A percentile compares a stretch with the other conserved stretches of the same genome.
These are phyloP conservation scores for Acrocephalus scirpaceus DNA, from an alignment of 2,797 vertebrate species.

Conservation along the genomic window DNA sequence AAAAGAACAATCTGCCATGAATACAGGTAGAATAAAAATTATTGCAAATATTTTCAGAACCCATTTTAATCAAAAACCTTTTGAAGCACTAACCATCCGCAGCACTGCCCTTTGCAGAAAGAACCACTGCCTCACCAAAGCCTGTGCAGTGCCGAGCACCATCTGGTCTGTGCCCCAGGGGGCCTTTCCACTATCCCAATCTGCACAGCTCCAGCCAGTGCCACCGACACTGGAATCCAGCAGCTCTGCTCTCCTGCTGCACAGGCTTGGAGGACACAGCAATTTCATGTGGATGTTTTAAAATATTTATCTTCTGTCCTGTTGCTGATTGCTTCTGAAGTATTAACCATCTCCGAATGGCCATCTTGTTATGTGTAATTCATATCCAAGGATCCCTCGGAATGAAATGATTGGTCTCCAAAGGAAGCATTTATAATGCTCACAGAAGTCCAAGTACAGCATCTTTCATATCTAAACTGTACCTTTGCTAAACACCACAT, in stretches of 20 bases:
- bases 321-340: not conserved
- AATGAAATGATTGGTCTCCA: not conserved
- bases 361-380: not conserved
- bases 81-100: not conserved
- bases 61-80: not conserved
- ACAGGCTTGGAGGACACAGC: not conserved
- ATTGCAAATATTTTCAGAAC: not conserved
- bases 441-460: not conserved
- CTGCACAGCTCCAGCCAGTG: not conserved
- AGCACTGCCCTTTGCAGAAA: not conserved
- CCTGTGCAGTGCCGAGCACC: not conserved
- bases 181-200: not conserved
- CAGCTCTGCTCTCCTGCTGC: rapidly evolving
- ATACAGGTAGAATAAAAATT: not conserved
- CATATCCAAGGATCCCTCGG: rapidly evolving
- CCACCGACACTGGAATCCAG: not conserved
- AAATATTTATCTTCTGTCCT: not conserved
- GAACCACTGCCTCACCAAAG: not conserved
- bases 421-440: not conserved
- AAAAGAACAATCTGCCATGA: not conserved
- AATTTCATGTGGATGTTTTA: not conserved
- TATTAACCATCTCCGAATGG: not conserved
- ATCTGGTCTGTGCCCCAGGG: not conserved
- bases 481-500: not conserved
- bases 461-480: not conserved